phyloP scores from a whole-genome alignment of 2,113 vertebrate genomes.

The Meleagris gallopavo region DNA sequence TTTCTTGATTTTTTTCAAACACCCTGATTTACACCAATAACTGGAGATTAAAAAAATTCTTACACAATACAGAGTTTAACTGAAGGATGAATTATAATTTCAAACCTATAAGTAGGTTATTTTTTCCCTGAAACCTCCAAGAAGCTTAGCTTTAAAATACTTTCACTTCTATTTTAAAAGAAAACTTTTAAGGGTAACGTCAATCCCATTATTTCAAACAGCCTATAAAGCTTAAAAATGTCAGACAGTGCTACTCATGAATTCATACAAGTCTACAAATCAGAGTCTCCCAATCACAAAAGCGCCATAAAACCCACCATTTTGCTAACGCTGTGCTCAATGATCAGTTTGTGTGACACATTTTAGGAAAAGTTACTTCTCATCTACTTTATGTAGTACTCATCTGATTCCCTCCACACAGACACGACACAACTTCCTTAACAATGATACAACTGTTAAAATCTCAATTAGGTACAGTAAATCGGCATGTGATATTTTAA shows the following conservation, averaged over 20 bases:
- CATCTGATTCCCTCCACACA: not conserved
- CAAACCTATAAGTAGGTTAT: not conserved
- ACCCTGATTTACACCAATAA: not conserved
- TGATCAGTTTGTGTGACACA: not conserved
- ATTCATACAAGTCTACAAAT: not conserved
- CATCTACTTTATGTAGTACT: slow-evolving; percentile 1
- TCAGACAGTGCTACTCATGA: not conserved
- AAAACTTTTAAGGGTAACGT: not conserved
- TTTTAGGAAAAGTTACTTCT: slow-evolving; percentile 51
- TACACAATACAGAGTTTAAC: not conserved
- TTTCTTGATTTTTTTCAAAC: not conserved
- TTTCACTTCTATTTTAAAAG: not conserved
- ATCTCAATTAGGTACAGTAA: slow-evolving; percentile 27
- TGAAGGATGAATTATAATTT: not conserved
- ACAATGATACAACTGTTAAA: slow-evolving; percentile 12
- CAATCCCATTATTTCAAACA: not conserved
- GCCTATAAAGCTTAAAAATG: not conserved
- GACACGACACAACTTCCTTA: not conserved
- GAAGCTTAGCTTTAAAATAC: not conserved
- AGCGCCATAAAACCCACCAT: not conserved
- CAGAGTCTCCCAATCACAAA: slow-evolving; percentile 17
- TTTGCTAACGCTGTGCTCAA: slow-evolving; percentile 30
- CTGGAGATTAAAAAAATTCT: not conserved
- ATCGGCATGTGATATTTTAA: not conserved
- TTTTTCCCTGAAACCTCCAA: not conserved